Conservation (phyloP, 30 jellyfish, hydroid and myxozoan genomes). For the Sanderia malayensis region DNA sequence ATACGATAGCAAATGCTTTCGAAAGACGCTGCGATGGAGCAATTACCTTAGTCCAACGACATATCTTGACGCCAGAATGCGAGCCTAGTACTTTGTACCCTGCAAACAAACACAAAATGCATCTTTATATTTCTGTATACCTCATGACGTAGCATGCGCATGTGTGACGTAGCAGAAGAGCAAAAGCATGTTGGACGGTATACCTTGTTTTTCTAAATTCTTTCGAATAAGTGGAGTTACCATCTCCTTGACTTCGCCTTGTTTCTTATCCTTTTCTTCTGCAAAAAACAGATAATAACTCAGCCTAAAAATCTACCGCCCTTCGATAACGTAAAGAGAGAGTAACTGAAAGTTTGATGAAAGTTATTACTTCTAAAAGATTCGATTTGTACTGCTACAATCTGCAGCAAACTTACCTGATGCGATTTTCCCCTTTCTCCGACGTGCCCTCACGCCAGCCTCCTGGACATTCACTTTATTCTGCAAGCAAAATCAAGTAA, state of each 20-base stretch:
- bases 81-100: constrained; percentile 96
- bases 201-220: constrained; percentile 97
- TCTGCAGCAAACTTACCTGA: background rate
- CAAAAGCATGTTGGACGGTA: background rate
- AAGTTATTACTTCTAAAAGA: no score
- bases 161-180: no score
- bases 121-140: background rate
- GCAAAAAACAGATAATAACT: no score
- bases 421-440: background rate
- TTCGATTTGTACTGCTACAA: background rate
- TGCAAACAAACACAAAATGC: constrained; percentile 9
- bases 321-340: no score
- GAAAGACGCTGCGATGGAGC: no score
- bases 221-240: constrained; percentile 89
- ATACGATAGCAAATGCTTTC: no score
- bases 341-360: no score
- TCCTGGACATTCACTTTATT: background rate
- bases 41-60: constrained; percentile 99
- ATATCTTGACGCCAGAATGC: constrained; percentile 98
- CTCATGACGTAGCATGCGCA: no score
- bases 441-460: background rate
- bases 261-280: background rate
- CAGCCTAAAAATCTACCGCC: no score
- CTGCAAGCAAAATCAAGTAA: background rate
- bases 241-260: constrained; percentile 85